These are phyloP conservation scores for Choloepus didactylus DNA, from an alignment of 2,797 vertebrate genomes.

Conservation along the genomic window DNA sequence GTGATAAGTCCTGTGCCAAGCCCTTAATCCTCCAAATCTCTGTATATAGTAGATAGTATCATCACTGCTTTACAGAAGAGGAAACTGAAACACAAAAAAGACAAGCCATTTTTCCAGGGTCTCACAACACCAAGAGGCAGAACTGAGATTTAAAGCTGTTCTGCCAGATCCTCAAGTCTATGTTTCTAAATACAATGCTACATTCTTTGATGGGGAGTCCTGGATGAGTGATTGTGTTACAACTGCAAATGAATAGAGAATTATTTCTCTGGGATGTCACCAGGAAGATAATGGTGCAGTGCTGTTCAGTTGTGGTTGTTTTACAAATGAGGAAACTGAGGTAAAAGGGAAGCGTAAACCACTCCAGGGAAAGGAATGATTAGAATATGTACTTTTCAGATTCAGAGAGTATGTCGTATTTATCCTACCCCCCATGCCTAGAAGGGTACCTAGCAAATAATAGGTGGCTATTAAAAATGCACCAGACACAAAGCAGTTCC, in stretches of 20 bases:
- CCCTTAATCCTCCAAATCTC: background rate
- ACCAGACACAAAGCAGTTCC: background rate
- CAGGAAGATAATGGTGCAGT: background rate
- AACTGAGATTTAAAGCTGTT: background rate
- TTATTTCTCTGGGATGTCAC: background rate
- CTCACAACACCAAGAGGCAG: background rate
- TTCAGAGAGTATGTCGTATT: background rate
- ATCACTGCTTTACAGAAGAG: background rate
- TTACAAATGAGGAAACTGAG: background rate
- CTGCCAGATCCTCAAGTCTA: background rate
- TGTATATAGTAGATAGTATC: too few species aligned
- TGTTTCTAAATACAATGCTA: background rate
- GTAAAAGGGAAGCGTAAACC: background rate
- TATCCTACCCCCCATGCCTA: too few species aligned
- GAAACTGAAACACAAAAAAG: background rate
- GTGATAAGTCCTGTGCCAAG: background rate
- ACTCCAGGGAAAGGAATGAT: background rate
- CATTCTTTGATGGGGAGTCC: background rate
- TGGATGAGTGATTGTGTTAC: rapidly evolving
- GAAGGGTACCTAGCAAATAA: too few species aligned
- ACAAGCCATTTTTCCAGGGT: background rate
- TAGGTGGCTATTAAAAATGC: background rate
- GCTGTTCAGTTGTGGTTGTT: background rate
- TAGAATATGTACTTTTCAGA: background rate
- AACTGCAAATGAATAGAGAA: background rate